phyloP scores from a whole-genome alignment of 2,888 invertebrate species.

The Gasteruption jaculator region DNA sequence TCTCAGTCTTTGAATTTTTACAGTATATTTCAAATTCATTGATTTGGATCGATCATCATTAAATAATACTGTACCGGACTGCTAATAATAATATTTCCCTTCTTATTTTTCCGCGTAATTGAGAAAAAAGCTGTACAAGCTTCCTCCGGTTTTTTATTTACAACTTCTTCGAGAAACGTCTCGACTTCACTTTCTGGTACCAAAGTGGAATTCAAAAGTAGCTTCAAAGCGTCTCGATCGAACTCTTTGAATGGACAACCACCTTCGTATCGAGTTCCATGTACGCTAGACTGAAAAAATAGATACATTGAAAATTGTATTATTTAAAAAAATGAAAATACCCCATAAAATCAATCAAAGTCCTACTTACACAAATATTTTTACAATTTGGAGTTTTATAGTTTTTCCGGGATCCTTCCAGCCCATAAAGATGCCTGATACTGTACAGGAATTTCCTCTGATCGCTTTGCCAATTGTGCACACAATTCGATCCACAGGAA shows the following conservation, averaged over 20 bases:
- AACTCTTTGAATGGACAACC: constrained; percentile 64
- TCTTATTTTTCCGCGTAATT: constrained; percentile 23
- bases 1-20: background rate
- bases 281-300: constrained; percentile 35
- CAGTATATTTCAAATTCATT: constrained; percentile 12
- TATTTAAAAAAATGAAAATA: constrained; percentile 5
- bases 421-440: constrained; percentile 68
- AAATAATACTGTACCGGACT: constrained; percentile 43
- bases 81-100: constrained; percentile 26
- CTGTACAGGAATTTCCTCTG: constrained; percentile 63
- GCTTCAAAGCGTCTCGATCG: constrained; percentile 50
- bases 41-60: constrained; percentile 25
- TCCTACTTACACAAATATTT: constrained; percentile 56
- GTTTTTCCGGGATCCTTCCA: constrained; percentile 63
- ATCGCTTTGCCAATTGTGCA: constrained; percentile 63
- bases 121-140: constrained; percentile 36
- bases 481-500: constrained; percentile 54
- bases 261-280: constrained; percentile 55
- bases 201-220: constrained; percentile 38
- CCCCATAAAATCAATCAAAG: no score
- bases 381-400: constrained; percentile 61
- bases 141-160: constrained; percentile 29
- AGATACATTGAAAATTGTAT: constrained; percentile 2
- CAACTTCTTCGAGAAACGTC: constrained; percentile 24
- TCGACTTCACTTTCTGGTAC: constrained; percentile 27